Base-by-base conservation (phyloP, 1,140 invertebrate species). In the Nixonia krombeini region DNA sequence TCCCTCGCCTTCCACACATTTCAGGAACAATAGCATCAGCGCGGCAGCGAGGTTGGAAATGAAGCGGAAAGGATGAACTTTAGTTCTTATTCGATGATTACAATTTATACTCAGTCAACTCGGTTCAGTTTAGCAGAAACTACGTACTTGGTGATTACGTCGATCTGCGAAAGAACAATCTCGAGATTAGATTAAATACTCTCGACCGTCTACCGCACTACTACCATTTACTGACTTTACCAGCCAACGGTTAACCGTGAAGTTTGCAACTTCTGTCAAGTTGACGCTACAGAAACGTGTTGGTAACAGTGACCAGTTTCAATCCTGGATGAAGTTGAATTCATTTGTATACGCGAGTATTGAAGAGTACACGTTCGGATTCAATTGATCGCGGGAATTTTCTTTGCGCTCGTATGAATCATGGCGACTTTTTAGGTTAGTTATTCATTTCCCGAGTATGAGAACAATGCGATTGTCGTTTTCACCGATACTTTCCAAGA, bases 141-240 rank as follows among this genome's bases (percentile, higher is more conserved):
- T 79, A 73, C 65, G 73, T 61, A 72, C 62, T 72, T 66, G 70
- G 76, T 79, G 73, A 80, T 81, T 80, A 81, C 79, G 72, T 82
- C 76, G 73, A 78, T 80, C 74, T 76, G 70, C 70, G 72, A 80
- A 79, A 80, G 77, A 80, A 80, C 77, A 74, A 80, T 80, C 78
- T 82, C 71, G 21, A 67, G 72, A 82, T 82, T 79, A 76, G 75
- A 81, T 82, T 80, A 81, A 82, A 75, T 73, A 73, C 71, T 61
- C 61, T 50, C 47, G 0, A 29, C 17, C 26, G 28, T 12, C 40
- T 28, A 40, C 16, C 37, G 51, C 64, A 62, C 65, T 66, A 66
- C 75, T 64, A 67, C 65, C 76, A 79, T 79, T 79, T 79, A 76
- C 73, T 50, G 72, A 56, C 58, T 66, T 72, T 68, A 51, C 72